A percentile compares a stretch with the other conserved stretches of the same genome.
These are phyloP conservation scores for Cerastoderma edule DNA, from an alignment of 2,888 invertebrate species.

Conservation along the genomic window DNA sequence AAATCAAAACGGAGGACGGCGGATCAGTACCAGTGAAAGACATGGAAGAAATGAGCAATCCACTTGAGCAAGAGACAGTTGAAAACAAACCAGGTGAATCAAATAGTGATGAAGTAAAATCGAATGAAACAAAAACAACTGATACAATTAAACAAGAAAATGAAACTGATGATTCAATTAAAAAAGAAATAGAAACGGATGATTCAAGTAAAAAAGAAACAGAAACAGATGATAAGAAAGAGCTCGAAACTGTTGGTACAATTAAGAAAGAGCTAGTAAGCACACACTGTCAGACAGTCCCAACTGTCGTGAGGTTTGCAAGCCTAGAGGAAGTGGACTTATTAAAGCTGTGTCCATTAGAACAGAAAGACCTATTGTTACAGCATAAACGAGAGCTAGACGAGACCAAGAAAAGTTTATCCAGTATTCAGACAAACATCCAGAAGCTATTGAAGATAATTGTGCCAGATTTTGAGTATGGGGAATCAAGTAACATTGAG, in stretches of 20 bases:
- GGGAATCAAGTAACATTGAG: conserved; percentile 71
- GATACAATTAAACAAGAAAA: background rate
- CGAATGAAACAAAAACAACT: background rate
- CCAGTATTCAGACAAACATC: conserved; percentile 65
- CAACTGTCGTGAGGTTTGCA: conserved; percentile 48
- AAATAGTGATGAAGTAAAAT: background rate
- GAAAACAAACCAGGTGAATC: background rate
- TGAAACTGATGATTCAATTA: background rate
- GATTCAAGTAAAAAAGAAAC: conserved; percentile 2
- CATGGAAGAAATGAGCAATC: background rate
- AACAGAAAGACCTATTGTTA: conserved; percentile 44
- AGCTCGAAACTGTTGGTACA: background rate
- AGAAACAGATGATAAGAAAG: conserved; percentile 2
- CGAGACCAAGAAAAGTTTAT: conserved; percentile 36
- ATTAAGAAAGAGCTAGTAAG: conserved; percentile 24
- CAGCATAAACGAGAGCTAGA: conserved; percentile 43
- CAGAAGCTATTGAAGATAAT: conserved; percentile 69
- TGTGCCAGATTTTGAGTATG: conserved; percentile 73
- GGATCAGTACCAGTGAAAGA: conserved; percentile 31
- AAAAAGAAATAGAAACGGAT: conserved; percentile 27
- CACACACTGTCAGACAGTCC: conserved; percentile 45
- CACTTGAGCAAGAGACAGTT: background rate
- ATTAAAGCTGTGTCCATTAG: conserved; percentile 41
- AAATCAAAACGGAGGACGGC: conserved; percentile 73
- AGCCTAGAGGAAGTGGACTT: conserved; percentile 47